Conservation (phyloP, 1,140 invertebrate species). For the Ooceraea biroi region DNA sequence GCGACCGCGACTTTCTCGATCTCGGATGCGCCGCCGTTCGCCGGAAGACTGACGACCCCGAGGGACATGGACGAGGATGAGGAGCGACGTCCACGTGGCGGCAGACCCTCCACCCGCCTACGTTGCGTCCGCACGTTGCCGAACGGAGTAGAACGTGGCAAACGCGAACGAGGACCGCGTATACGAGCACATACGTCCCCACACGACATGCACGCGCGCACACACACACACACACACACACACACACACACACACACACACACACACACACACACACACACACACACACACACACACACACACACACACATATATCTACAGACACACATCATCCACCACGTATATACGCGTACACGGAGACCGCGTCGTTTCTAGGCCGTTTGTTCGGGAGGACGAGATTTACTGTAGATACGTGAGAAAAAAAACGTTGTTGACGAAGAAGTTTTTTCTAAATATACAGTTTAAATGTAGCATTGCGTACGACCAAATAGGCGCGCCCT, state of each 20-base stretch:
- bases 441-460: conserved; percentile 84
- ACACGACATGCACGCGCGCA: neutral
- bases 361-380: conserved; percentile 70
- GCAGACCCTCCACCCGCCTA: conserved; percentile 28
- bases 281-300: conserved; percentile 1
- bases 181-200: too few species aligned
- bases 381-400: conserved; percentile 76
- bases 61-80: conserved; percentile 16
- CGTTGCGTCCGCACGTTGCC: conserved; percentile 28
- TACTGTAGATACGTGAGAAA: conserved; percentile 83
- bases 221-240: conserved; percentile 3
- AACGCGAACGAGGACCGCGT: conserved; percentile 14
- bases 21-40: conserved; percentile 43
- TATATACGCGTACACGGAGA: conserved; percentile 51
- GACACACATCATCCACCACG: too few species aligned
- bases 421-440: conserved; percentile 82
- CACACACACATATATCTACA: conserved; percentile 15
- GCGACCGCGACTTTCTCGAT: conserved; percentile 32
- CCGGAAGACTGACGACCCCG: conserved; percentile 50
- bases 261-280: neutral
- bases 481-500: conserved; percentile 81
- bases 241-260: conserved; percentile 12
- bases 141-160: neutral
- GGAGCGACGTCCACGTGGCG: conserved; percentile 52
- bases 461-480: conserved; percentile 84